Conservation (phyloP, 2,888 invertebrate genomes). For the Lasioglossum malachurum region DNA sequence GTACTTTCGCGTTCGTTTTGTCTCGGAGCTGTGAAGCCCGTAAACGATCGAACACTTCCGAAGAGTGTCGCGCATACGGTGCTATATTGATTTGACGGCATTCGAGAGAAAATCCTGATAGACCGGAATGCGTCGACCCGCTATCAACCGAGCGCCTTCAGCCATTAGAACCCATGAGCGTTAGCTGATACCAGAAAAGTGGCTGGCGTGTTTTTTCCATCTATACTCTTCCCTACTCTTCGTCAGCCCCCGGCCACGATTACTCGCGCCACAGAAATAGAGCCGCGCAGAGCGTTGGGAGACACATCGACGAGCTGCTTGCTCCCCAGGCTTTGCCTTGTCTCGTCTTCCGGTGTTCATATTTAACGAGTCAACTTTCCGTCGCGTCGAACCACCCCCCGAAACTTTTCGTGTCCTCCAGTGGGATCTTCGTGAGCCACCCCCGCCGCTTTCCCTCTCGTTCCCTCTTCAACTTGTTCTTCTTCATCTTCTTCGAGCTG, state of each 20-base stretch:
- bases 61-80: background rate
- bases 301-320: background rate
- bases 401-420: conserved; percentile 60
- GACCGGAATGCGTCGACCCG: conserved; percentile 23
- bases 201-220: conserved; percentile 1
- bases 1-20: background rate
- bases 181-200: conserved; percentile 33
- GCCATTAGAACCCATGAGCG: conserved; percentile 20
- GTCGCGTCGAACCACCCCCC: conserved; percentile 34
- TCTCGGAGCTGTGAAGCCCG: background rate
- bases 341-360: conserved; percentile 55
- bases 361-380: conserved; percentile 64
- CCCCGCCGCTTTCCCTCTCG: background rate
- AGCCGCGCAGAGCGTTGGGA: background rate
- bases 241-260: background rate
- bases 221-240: background rate
- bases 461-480: background rate
- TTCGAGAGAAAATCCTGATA: conserved; percentile 5
- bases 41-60: conserved; percentile 1
- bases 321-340: conserved; percentile 24
- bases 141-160: conserved; percentile 27
- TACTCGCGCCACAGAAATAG: conserved; percentile 23
- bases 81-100: conserved; percentile 24
- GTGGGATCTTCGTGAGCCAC: conserved; percentile 35
- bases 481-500: conserved; percentile 2